A percentile compares a stretch with the other conserved stretches of the same genome.
phyloP scores from a whole-genome alignment of 35 echinoderm and acorn worm species.

The Apostichopus californicus region DNA sequence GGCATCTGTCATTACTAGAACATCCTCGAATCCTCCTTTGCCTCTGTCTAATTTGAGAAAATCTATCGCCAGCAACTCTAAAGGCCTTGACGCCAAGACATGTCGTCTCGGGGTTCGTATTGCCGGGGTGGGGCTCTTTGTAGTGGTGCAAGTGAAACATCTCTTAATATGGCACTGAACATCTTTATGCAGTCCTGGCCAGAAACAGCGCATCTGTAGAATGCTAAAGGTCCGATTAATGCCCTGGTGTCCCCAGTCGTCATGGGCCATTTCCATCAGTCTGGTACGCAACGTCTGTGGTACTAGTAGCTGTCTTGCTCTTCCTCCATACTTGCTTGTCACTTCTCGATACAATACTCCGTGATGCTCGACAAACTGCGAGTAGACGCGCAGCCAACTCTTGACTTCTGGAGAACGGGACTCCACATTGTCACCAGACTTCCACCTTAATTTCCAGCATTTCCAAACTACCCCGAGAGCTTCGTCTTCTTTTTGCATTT shows the following conservation, averaged over 20 bases:
- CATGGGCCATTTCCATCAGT: neutral
- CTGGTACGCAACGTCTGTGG: neutral
- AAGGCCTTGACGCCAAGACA: conserved; percentile 37
- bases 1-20: neutral
- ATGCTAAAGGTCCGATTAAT: neutral
- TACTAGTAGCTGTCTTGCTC: neutral
- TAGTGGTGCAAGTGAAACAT: too few species aligned
- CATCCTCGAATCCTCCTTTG: neutral
- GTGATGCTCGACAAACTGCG: neutral
- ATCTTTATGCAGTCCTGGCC: conserved; percentile 47
- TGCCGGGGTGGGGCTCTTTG: conserved; percentile 32
- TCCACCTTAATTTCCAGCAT: neutral
- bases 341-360: neutral
- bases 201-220: conserved; percentile 55
- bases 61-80: too few species aligned
- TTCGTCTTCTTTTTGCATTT: neutral
- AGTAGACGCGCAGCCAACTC: neutral
- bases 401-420: neutral
- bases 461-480: neutral
- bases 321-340: neutral
- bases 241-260: too few species aligned
- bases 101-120: conserved; percentile 28
- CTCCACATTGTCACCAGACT: neutral
- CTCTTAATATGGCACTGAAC: conserved; percentile 23
- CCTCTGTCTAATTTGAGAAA: neutral